A percentile compares a stretch with the other conserved stretches of the same genome.
These are phyloP conservation scores for Mormyrus proboscirostris DNA, from an alignment of 2,797 vertebrate species.

Conservation along the genomic window DNA sequence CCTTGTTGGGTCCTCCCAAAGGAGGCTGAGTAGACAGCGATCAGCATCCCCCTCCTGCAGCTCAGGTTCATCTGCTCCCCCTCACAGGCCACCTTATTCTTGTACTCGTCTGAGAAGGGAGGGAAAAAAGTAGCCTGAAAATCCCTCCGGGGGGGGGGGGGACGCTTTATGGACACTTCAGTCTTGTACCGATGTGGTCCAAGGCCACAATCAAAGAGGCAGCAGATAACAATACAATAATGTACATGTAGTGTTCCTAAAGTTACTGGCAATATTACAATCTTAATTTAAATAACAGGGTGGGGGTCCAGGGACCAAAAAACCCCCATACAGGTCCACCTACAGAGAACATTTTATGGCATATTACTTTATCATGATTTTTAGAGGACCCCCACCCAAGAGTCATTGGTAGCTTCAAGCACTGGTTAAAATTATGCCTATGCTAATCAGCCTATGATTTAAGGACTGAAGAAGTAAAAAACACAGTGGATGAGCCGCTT, in stretches of 20 bases:
- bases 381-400: background rate
- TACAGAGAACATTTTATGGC: background rate
- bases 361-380: background rate
- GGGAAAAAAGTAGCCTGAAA: background rate
- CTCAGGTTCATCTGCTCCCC: conserved; percentile 77
- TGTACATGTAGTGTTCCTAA: background rate
- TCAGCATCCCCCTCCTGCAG: conserved; percentile 81
- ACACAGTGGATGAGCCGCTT: background rate
- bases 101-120: conserved; percentile 70
- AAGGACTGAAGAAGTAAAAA: background rate
- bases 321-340: background rate
- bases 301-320: background rate
- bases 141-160: background rate
- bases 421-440: background rate
- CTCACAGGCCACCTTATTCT: conserved; percentile 83
- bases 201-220: background rate
- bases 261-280: background rate
- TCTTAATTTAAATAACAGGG: background rate
- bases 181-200: background rate
- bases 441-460: background rate
- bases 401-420: background rate
- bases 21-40: conserved; percentile 75
- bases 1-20: conserved; percentile 76
- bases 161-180: background rate
- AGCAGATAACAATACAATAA: background rate